Conservation (phyloP, 2,888 invertebrate genomes). For the Apamea anceps region DNA sequence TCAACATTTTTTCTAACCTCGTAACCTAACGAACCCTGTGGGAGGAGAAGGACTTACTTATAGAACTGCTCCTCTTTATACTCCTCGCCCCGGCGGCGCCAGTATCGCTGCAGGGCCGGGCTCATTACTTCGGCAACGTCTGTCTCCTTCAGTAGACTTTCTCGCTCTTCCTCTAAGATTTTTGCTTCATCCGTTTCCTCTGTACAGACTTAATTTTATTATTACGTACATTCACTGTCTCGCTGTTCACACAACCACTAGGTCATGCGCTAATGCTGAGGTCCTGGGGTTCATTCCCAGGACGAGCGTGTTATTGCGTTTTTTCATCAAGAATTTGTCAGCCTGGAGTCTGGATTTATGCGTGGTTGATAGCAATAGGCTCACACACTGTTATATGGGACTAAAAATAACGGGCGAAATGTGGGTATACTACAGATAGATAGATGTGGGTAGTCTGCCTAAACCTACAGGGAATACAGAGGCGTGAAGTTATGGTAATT, state of each 20-base stretch:
- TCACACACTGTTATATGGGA: neutral
- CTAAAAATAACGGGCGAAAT: neutral
- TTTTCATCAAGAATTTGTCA: neutral
- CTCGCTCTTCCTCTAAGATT: constrained; percentile 70
- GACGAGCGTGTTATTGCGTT: neutral
- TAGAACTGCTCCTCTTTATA: constrained; percentile 83
- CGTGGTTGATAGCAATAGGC: neutral
- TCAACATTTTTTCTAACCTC: neutral
- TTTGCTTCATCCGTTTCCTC: constrained; percentile 27
- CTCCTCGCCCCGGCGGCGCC: constrained; percentile 83
- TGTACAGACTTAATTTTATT: constrained; percentile 2
- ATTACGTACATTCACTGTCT: neutral
- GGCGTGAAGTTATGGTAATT: neutral
- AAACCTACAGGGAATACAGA: neutral
- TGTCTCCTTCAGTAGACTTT: constrained; percentile 68
- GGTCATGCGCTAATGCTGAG: neutral
- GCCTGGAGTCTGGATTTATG: neutral
- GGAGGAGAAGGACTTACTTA: constrained; percentile 67
- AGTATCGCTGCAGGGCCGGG: constrained; percentile 78
- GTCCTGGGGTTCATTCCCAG: neutral
- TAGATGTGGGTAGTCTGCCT: neutral
- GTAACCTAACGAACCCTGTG: neutral
- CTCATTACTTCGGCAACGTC: constrained; percentile 75
- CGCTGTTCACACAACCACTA: neutral
- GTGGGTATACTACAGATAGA: neutral